Conservation (phyloP, 23 tunicate species). For the Diplosoma virens region DNA sequence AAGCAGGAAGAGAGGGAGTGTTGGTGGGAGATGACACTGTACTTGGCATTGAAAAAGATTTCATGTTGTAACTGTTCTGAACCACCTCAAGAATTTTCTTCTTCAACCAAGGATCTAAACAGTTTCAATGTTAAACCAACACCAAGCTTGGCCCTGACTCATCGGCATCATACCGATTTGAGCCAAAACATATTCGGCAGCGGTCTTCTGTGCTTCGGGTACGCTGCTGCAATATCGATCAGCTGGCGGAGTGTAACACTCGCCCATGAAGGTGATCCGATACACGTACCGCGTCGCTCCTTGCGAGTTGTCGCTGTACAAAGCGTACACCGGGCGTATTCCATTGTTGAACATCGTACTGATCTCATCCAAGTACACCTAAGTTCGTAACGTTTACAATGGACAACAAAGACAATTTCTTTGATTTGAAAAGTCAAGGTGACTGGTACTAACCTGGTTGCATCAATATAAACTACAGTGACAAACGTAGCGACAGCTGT, state of each 20-base stretch:
- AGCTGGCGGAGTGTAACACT: slow-evolving; percentile 58
- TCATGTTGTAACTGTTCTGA: slow-evolving; percentile 26
- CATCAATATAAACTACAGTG: too few species aligned
- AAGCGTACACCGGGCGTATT: slow-evolving; percentile 47
- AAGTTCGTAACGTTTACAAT: neutral
- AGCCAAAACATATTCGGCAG: slow-evolving; percentile 67
- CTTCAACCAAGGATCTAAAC: slow-evolving; percentile 60
- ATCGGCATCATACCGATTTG: slow-evolving; percentile 69
- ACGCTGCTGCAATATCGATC: slow-evolving; percentile 54
- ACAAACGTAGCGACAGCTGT: too few species aligned
- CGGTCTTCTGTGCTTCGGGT: slow-evolving; percentile 53
- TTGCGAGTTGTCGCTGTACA: slow-evolving; percentile 40
- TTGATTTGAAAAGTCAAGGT: too few species aligned
- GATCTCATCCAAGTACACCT: slow-evolving; percentile 61
- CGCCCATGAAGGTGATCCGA: slow-evolving; percentile 55
- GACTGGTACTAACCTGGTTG: too few species aligned
- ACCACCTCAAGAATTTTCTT: slow-evolving; percentile 43
- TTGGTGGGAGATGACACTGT: neutral
- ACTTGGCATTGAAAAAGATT: too few species aligned
- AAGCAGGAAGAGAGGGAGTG: neutral
- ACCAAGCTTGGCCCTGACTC: too few species aligned
- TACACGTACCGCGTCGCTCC: slow-evolving; percentile 64
- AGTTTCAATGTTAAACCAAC: too few species aligned
- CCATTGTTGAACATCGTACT: slow-evolving; percentile 51
- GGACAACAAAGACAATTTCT: too few species aligned